Conservation (phyloP, 2,888 invertebrate species). For the Ormyrus rosae region DNA sequence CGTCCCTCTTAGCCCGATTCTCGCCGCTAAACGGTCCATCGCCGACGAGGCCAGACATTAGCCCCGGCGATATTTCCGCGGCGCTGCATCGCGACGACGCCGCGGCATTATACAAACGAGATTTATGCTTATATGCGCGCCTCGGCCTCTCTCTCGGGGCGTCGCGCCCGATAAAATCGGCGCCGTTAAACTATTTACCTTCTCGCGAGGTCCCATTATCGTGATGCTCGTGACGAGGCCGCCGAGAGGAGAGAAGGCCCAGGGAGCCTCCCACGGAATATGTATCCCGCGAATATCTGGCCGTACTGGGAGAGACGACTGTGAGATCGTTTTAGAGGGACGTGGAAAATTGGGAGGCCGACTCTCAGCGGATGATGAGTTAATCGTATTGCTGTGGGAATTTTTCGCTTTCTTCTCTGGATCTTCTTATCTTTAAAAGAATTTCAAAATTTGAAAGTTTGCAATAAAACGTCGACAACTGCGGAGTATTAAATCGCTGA, state of each 20-base stretch:
- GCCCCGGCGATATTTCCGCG: slow-evolving; percentile 12
- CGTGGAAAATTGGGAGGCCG: no score
- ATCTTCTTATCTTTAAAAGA: no score
- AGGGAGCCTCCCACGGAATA: slow-evolving; percentile 66
- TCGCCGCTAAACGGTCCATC: no score
- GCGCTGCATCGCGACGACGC: background rate
- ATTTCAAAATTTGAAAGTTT: no score
- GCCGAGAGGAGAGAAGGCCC: slow-evolving; percentile 49
- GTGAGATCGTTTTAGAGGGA: no score
- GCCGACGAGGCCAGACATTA: background rate
- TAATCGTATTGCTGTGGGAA: no score
- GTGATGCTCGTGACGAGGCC: slow-evolving; percentile 50
- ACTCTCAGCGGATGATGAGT: no score
- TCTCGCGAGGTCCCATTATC: slow-evolving; percentile 39
- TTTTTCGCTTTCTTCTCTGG: no score
- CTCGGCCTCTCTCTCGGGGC: background rate
- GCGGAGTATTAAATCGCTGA: no score
- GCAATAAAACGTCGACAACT: no score
- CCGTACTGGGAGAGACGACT: slow-evolving; percentile 11
- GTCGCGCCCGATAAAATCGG: slow-evolving; percentile 51
- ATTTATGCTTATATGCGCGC: slow-evolving; percentile 30
- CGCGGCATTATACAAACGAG: slow-evolving; percentile 26
- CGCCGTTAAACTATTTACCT: slow-evolving; percentile 50
- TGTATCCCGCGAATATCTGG: slow-evolving; percentile 55
- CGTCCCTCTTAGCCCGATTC: no score